Evolutionary conservation across 2,888 invertebrate species (phyloP).

Genomic region (Subacronicta megacephala): DNA sequence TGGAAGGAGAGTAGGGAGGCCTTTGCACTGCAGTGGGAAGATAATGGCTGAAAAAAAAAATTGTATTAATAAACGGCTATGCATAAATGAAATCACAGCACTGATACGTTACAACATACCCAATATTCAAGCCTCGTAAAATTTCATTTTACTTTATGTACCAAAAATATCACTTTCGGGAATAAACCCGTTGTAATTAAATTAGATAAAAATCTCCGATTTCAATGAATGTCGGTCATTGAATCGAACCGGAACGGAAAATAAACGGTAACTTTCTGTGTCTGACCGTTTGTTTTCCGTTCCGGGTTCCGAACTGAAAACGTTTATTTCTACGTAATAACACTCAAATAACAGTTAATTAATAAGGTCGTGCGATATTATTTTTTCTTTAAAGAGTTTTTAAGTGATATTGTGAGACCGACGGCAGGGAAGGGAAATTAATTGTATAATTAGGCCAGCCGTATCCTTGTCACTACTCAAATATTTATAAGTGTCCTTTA

Average conservation of each 20-base stretch:
- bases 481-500: slow-evolving; percentile 34
- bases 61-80: too few relatives aligned
- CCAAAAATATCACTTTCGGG: slow-evolving; percentile 38
- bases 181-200: slow-evolving; percentile 47
- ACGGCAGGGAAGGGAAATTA: slow-evolving; percentile 22
- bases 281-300: too few relatives aligned
- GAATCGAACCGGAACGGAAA: slow-evolving; percentile 28
- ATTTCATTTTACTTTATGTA: slow-evolving; percentile 30
- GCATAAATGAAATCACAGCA: too few relatives aligned
- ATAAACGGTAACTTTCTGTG: not conserved
- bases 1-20: too few relatives aligned
- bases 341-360: slow-evolving; percentile 30
- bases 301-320: slow-evolving; percentile 10
- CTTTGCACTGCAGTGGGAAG: too few relatives aligned
- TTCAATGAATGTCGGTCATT: slow-evolving; percentile 46
- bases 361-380: slow-evolving; percentile 41
- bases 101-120: slow-evolving; percentile 2
- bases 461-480: slow-evolving; percentile 13
- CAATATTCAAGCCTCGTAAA: slow-evolving; percentile 19
- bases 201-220: slow-evolving; percentile 48
- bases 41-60: too few relatives aligned
- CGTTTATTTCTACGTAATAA: slow-evolving; percentile 39
- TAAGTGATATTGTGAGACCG: slow-evolving; percentile 24
- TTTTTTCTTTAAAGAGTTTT: slow-evolving; percentile 37
- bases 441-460: slow-evolving; percentile 33